Evolutionary conservation across 2,797 vertebrate species (phyloP).

Genomic region (Hippocampus kuda): DNA sequence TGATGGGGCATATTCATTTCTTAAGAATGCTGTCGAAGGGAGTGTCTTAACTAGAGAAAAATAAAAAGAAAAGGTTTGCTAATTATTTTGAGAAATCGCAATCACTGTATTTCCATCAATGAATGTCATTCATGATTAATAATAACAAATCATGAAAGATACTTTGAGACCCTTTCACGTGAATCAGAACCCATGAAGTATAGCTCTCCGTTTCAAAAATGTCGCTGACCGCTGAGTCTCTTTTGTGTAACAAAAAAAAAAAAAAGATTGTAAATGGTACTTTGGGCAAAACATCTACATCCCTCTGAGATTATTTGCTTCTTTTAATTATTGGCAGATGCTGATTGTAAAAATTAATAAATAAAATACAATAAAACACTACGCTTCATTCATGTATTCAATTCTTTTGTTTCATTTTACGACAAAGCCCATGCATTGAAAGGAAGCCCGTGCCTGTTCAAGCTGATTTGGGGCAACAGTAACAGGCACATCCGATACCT

Average conservation of each 20-base stretch:
- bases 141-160: neutral
- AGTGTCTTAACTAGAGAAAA: too few species aligned
- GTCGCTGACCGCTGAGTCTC: neutral
- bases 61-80: too few species aligned
- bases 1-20: too few species aligned
- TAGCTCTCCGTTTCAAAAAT: neutral
- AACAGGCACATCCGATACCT: neutral
- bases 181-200: neutral
- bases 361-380: neutral
- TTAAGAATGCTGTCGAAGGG: too few species aligned
- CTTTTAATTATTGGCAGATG: conserved; percentile 35
- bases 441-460: neutral
- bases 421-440: neutral
- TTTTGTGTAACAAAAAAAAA: too few species aligned
- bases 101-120: neutral
- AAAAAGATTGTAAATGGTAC: neutral
- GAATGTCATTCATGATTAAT: neutral
- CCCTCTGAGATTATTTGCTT: conserved; percentile 23
- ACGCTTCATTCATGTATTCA: neutral
- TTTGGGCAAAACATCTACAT: conserved; percentile 41
- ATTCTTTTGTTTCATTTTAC: neutral
- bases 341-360: conserved; percentile 5
- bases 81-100: too few species aligned
- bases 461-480: neutral
- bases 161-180: neutral